phyloP scores from a whole-genome alignment of 2,888 invertebrate genomes.

The Aethes cnicana region DNA sequence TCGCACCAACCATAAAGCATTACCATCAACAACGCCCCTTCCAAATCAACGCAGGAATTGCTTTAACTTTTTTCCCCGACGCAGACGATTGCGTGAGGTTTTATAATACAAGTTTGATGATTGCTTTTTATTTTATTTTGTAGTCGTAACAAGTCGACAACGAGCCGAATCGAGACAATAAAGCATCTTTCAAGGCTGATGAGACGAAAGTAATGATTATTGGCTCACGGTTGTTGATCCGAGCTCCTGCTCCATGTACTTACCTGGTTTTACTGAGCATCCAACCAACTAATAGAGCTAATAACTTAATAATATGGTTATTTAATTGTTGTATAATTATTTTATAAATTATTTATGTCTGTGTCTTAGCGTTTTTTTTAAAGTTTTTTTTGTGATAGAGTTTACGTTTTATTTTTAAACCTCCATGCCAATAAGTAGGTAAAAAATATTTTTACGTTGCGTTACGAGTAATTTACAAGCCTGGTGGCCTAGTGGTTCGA shows the following conservation, averaged over 20 bases:
- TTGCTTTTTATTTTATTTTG: conserved; percentile 65
- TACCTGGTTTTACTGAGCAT: conserved; percentile 51
- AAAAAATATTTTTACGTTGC: too few species aligned
- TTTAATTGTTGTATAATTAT: too few species aligned
- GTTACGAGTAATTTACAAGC: too few species aligned
- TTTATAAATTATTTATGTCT: too few species aligned
- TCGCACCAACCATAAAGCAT: conserved; percentile 30
- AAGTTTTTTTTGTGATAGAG: too few species aligned
- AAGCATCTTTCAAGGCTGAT: conserved; percentile 75
- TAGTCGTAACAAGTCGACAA: conserved; percentile 75
- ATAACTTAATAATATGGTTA: too few species aligned
- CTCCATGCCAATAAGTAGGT: too few species aligned
- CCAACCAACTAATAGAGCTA: too few species aligned
- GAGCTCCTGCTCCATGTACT: conserved; percentile 57
- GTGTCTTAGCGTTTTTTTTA: too few species aligned
- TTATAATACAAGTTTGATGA: conserved; percentile 72
- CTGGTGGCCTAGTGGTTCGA: too few species aligned
- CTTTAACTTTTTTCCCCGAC: conserved; percentile 55
- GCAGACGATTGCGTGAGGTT: conserved; percentile 65
- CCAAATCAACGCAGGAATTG: conserved; percentile 51
- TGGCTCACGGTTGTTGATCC: conserved; percentile 72
- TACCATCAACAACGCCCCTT: conserved; percentile 43
- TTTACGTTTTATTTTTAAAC: too few species aligned
- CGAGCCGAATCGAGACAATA: conserved; percentile 77
- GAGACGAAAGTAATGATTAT: conserved; percentile 75